A percentile compares a stretch with the other conserved stretches of the same genome.
Evolutionary conservation across 2,113 vertebrate species (phyloP).

Genomic region (Lates calcarifer): DNA sequence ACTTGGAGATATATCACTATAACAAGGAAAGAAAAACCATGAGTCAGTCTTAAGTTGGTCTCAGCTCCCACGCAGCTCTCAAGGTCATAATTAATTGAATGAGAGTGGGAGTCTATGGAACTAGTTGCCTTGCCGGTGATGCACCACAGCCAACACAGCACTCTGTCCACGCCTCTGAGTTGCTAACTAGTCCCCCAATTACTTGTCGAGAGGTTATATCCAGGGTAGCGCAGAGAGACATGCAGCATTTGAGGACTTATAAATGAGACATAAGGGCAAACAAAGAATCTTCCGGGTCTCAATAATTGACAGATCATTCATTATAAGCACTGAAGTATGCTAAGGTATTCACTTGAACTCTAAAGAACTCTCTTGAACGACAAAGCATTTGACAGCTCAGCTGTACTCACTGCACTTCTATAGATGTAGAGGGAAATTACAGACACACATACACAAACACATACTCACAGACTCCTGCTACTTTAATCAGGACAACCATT

Average conservation of each 20-base stretch:
- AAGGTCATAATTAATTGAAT: slow-evolving; percentile 73
- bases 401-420: slow-evolving; percentile 9
- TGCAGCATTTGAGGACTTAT: slow-evolving; percentile 45
- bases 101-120: slow-evolving; percentile 52
- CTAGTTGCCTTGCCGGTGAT: slow-evolving; percentile 35
- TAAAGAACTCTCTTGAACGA: slow-evolving; percentile 39
- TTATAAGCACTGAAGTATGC: slow-evolving; percentile 60
- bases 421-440: slow-evolving; percentile 29
- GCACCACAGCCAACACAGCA: slow-evolving; percentile 22
- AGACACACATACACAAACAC: slow-evolving; percentile 49
- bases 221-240: slow-evolving; percentile 21
- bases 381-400: slow-evolving; percentile 52
- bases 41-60: slow-evolving; percentile 49
- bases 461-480: slow-evolving; percentile 28
- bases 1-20: slow-evolving; percentile 31
- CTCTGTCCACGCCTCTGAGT: slow-evolving; percentile 22
- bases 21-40: slow-evolving; percentile 45
- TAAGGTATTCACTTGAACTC: slow-evolving; percentile 56
- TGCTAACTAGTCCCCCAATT: slow-evolving; percentile 73
- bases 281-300: slow-evolving; percentile 41
- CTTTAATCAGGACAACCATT: slow-evolving; percentile 58
- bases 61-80: slow-evolving; percentile 57
- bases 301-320: slow-evolving; percentile 72
- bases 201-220: slow-evolving; percentile 53
- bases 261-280: slow-evolving; percentile 72